A percentile compares a stretch with the other conserved stretches of the same genome.
Conservation (phyloP, 2,888 invertebrate genomes). For the Seladonia tumulorum region DNA sequence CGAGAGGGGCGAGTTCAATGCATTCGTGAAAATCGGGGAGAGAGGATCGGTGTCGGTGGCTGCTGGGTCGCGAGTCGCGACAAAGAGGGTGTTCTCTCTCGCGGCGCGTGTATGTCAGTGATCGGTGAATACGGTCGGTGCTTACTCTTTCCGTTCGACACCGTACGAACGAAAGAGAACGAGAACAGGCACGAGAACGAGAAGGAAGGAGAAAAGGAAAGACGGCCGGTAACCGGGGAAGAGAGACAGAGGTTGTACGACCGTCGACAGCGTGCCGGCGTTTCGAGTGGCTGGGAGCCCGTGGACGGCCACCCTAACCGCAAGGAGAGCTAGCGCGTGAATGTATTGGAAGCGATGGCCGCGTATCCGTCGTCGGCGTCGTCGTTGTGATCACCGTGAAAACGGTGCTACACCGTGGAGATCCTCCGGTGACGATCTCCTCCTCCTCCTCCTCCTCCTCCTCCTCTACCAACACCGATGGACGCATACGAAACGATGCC, state of each 20-base stretch:
- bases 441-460: background rate
- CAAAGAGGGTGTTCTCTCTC: conserved; percentile 32
- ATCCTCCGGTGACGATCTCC: conserved; percentile 18
- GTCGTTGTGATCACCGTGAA: conserved; percentile 53
- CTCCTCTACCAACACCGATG: conserved; percentile 40
- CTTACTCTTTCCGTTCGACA: background rate
- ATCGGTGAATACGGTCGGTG: conserved; percentile 30
- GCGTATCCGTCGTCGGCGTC: conserved; percentile 81
- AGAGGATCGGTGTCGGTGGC: conserved; percentile 14
- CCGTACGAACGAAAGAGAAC: background rate
- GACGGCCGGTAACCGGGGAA: background rate
- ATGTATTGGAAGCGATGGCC: conserved; percentile 80
- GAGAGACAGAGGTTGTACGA: background rate
- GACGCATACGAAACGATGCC: conserved; percentile 36
- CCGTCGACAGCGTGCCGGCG: conserved; percentile 46
- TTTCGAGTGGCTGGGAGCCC: conserved; percentile 38
- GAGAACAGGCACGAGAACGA: background rate
- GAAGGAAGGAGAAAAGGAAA: background rate
- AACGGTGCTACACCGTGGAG: conserved; percentile 50
- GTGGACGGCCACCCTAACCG: conserved; percentile 42
- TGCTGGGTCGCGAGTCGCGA: background rate
- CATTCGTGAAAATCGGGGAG: conserved; percentile 41
- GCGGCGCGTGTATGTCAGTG: conserved; percentile 27
- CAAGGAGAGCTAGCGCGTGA: conserved; percentile 53
- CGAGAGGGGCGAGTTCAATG: conserved; percentile 45